Evolutionary conservation across 2,888 invertebrate genomes (phyloP), one percentile per base, ranked within the genome.

Genomic region (Conistra vaccinii): DNA sequence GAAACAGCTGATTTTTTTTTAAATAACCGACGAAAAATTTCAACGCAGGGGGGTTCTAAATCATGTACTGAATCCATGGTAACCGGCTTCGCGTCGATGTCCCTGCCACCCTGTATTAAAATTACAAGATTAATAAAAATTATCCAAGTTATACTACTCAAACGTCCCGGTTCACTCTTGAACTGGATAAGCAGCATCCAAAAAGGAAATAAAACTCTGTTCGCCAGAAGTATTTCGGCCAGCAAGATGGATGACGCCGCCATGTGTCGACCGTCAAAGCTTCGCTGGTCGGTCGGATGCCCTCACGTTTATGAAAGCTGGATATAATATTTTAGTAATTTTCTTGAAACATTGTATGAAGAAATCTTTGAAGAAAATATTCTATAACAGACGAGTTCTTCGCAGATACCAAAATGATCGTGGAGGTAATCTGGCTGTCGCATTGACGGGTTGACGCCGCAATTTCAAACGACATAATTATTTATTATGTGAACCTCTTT

Each of bases 241-340:
- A 58, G 67, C 57, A 76, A 76, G 81, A 78, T 78, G 68, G 81
- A 78, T 78, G 78, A 68, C 39, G 14, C 45, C 20, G 81, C 51
- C 76, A 68, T 76, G 35, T 81, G 78, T 62, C 45, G 48, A 23
- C 51, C 45, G 57, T 57, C 76, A 51, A 35, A 78, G 67, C 76
- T 42, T 29, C 10, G 45, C 58, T 61, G 61, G 55, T 61, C 61
- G 42, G 55, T 51, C 23, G 42, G 23, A 45, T 58, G 51, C 29
- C 23, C n/a, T 53, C 61, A 53, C 32, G 29, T 23, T 62, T 62
- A 76, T 39, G 48, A 80, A 51, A 73, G 42, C 48, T 62, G 26
- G 9, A 51, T 62, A 72, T n/a, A 26, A 78, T 53, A 53, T 45
- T 29, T 60, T 29, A 17, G 26, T 20, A 32, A 10, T 42, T 2